phyloP scores from a whole-genome alignment of 2,888 invertebrate species.

The Venustoraphidia nigricollis region DNA sequence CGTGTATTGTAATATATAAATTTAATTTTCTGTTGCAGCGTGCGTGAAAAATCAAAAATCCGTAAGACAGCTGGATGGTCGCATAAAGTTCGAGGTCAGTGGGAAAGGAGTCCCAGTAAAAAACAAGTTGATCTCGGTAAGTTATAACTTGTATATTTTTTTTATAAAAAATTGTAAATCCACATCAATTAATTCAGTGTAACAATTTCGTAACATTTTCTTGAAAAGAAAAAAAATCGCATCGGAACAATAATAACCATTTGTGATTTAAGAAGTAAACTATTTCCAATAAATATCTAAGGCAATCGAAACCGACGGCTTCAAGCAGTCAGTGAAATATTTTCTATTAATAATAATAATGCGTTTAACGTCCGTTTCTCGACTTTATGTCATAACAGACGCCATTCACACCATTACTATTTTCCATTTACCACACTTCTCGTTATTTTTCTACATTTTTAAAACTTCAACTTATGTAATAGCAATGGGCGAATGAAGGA shows the following conservation, averaged over 20 bases:
- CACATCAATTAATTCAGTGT: too few species aligned
- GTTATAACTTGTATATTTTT: not conserved
- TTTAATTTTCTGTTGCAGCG: slow-evolving; percentile 27
- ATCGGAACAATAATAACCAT: not conserved
- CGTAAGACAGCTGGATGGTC: slow-evolving; percentile 42
- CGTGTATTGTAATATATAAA: not conserved
- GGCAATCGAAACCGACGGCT: too few species aligned
- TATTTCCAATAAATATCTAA: not conserved
- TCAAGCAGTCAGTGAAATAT: too few species aligned
- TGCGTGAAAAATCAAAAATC: slow-evolving; percentile 34
- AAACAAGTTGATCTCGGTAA: slow-evolving; percentile 16
- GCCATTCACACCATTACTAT: too few species aligned
- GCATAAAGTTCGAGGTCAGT: slow-evolving; percentile 44
- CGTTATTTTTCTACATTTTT: too few species aligned
- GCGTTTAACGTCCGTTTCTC: too few species aligned
- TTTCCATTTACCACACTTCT: too few species aligned
- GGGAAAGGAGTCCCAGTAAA: slow-evolving; percentile 37
- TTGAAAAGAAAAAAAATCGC: not conserved
- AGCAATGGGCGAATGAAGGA: too few species aligned
- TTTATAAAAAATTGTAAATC: not conserved
- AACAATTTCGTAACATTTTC: too few species aligned
- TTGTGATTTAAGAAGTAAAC: not conserved
- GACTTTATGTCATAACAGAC: too few species aligned
- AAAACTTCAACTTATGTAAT: too few species aligned
- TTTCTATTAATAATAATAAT: too few species aligned